Percentiles rank a stretch among this genome's conserved stretches.
Conservation (phyloP, 2,113 vertebrate species). For the Chloropsis hardwickii region DNA sequence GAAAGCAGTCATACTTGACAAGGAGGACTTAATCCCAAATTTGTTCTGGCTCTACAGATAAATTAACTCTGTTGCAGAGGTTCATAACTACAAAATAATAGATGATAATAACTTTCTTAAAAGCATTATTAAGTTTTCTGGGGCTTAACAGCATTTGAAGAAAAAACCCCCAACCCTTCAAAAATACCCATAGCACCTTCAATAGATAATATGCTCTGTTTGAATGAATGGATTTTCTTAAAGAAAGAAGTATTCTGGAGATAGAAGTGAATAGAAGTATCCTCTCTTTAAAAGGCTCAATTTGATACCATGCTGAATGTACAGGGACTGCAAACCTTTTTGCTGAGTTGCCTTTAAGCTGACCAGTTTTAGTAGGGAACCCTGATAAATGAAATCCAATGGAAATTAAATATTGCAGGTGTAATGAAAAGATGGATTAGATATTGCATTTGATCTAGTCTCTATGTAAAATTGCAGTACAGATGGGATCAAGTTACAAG, state of each 20-base stretch:
- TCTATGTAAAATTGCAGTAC: background rate
- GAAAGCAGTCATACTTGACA: background rate
- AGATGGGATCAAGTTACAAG: background rate
- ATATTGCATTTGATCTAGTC: background rate
- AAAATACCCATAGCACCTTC: background rate
- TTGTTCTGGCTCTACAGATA: background rate
- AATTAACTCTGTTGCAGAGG: background rate
- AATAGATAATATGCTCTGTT: background rate
- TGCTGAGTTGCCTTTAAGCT: background rate
- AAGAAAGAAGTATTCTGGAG: background rate
- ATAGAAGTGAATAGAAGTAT: background rate
- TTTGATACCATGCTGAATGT: rapidly evolving
- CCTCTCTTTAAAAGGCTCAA: background rate
- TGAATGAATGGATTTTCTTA: background rate
- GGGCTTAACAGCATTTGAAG: background rate
- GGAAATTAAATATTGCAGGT: background rate
- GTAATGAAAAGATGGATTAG: background rate
- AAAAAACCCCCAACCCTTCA: background rate
- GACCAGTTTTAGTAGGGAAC: background rate
- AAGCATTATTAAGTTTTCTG: background rate
- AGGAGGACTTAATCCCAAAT: background rate
- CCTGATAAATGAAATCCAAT: background rate
- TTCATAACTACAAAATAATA: background rate
- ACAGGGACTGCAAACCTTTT: background rate
- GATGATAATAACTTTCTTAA: background rate